Percentiles rank a stretch among this genome's conserved stretches.
These are phyloP conservation scores for Mythimna vitellina DNA, from an alignment of 2,888 invertebrate genomes.

Conservation along the genomic window DNA sequence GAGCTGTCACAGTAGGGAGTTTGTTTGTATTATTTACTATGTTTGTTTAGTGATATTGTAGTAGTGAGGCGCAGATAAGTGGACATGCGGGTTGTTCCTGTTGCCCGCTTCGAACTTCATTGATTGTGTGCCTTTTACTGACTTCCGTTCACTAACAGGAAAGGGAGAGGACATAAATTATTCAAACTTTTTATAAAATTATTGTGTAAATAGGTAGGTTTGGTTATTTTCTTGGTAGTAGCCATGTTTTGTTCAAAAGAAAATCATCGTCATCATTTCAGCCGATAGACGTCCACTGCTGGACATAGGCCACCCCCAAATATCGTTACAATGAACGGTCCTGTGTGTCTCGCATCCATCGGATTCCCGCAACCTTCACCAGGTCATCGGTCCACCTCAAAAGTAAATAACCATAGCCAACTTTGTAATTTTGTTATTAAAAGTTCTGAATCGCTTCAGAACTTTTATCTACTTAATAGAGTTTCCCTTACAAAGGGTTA, in stretches of 20 bases:
- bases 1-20: slow-evolving; percentile 41
- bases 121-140: slow-evolving; percentile 39
- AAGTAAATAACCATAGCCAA: not conserved
- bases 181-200: not conserved
- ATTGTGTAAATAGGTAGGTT: not conserved
- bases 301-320: no score
- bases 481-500: slow-evolving; percentile 6
- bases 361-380: no score
- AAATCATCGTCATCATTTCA: no score
- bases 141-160: slow-evolving; percentile 47
- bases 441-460: not conserved
- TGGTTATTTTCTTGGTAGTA: not conserved
- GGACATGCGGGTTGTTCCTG: slow-evolving; percentile 58
- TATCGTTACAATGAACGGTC: no score
- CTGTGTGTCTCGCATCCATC: no score
- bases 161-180: not conserved
- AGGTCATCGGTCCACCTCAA: no score
- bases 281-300: no score
- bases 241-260: not conserved
- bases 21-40: slow-evolving; percentile 59
- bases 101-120: slow-evolving; percentile 30
- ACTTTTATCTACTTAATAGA: not conserved
- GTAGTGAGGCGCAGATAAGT: slow-evolving; percentile 50
- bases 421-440: not conserved
- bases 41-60: slow-evolving; percentile 59